Evolutionary conservation across 2,113 vertebrate genomes (phyloP).

Genomic region (Seriola quinqueradiata): DNA sequence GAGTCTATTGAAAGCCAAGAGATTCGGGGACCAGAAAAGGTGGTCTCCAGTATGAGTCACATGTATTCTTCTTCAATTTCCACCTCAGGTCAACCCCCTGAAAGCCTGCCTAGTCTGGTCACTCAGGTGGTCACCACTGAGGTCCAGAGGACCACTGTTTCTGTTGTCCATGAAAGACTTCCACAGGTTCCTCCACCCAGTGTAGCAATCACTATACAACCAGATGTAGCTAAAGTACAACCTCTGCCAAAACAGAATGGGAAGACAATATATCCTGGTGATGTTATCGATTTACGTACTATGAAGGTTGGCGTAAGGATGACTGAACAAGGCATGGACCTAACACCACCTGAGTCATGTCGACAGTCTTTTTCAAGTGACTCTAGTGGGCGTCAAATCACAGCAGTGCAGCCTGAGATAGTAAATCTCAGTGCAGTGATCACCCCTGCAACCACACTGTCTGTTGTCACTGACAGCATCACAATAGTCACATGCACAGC

Average conservation of each 20-base stretch:
- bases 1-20: conserved; percentile 87
- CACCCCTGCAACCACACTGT: conserved; percentile 82
- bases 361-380: conserved; percentile 85
- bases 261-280: conserved; percentile 85
- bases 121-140: conserved; percentile 87
- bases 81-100: conserved; percentile 80
- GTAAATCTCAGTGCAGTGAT: conserved; percentile 92
- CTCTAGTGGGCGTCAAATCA: conserved; percentile 85
- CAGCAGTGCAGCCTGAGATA: conserved; percentile 92
- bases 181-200: conserved; percentile 80
- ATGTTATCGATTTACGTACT: conserved; percentile 94
- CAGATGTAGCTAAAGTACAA: conserved; percentile 81
- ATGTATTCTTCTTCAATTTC: conserved; percentile 85
- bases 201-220: conserved; percentile 83
- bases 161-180: conserved; percentile 85
- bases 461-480: conserved; percentile 86
- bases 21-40: conserved; percentile 84
- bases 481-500: conserved; percentile 88
- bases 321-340: conserved; percentile 88
- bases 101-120: conserved; percentile 80
- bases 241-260: conserved; percentile 87
- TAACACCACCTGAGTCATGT: conserved; percentile 87
- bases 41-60: conserved; percentile 86
- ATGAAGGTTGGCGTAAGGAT: conserved; percentile 87
- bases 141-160: conserved; percentile 86